Conservation (phyloP, 2,888 invertebrate genomes). For the Cantharis flavilabris region DNA sequence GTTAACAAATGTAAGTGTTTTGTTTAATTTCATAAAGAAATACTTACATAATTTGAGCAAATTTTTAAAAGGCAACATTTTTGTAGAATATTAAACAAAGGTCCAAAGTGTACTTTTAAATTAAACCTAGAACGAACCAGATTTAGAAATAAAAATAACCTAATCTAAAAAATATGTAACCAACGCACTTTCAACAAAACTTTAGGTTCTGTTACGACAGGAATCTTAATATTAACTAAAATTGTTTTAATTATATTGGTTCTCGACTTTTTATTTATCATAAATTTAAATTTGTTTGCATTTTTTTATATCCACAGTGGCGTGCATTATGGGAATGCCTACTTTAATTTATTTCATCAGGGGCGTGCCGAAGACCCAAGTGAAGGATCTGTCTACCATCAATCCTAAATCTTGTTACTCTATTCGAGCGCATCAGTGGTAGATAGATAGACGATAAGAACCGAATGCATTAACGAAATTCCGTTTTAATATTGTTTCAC, state of each 20-base stretch:
- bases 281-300: not conserved
- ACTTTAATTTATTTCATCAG: not conserved
- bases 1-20: not conserved
- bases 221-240: not conserved
- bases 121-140: not conserved
- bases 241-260: not conserved
- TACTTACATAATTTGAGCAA: not conserved
- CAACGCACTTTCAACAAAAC: not conserved
- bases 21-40: not conserved
- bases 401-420: no score
- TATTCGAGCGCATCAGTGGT: no score
- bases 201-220: not conserved
- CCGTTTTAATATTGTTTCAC: no score
- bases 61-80: not conserved
- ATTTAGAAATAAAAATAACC: not conserved
- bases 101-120: not conserved
- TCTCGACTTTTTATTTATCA: not conserved
- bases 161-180: not conserved
- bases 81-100: not conserved
- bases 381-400: no score
- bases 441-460: no score
- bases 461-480: no score
- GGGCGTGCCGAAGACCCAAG: not conserved
- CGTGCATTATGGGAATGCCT: not conserved
- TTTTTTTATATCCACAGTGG: not conserved